These are phyloP conservation scores for Salvelinus fontinalis DNA, from an alignment of 2,113 vertebrate species.

Conservation along the genomic window DNA sequence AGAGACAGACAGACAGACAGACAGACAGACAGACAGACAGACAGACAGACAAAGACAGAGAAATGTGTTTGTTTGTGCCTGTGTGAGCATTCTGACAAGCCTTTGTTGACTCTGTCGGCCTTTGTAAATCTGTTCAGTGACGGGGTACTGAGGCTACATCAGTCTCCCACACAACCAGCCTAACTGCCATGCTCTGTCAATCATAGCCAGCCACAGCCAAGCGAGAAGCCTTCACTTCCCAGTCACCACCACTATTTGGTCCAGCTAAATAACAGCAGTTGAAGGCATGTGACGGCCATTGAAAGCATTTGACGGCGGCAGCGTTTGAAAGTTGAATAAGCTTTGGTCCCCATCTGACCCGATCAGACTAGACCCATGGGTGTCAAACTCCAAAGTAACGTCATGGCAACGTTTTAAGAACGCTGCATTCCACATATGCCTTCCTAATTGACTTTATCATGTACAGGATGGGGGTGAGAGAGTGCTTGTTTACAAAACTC, in stretches of 20 bases:
- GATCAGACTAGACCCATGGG: background rate
- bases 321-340: background rate
- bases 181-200: too few species aligned
- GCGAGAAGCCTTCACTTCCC: too few species aligned
- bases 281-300: background rate
- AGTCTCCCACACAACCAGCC: too few species aligned
- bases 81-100: background rate
- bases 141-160: too few species aligned
- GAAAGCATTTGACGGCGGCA: slow-evolving; percentile 1
- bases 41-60: background rate
- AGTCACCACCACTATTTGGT: background rate
- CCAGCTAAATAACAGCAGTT: background rate
- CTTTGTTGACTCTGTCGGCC: too few species aligned
- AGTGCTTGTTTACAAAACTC: too few species aligned
- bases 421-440: background rate
- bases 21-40: background rate
- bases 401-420: background rate
- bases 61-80: background rate
- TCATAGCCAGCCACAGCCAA: too few species aligned
- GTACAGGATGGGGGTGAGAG: too few species aligned
- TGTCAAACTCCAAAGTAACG: background rate
- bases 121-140: too few species aligned
- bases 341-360: background rate
- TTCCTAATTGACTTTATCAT: background rate
- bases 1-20: slow-evolving; percentile 7